Evolutionary conservation across 2,888 invertebrate genomes (phyloP), one percentile per base, ranked within the genome.

Genomic region (Opisthograptis luteolata): DNA sequence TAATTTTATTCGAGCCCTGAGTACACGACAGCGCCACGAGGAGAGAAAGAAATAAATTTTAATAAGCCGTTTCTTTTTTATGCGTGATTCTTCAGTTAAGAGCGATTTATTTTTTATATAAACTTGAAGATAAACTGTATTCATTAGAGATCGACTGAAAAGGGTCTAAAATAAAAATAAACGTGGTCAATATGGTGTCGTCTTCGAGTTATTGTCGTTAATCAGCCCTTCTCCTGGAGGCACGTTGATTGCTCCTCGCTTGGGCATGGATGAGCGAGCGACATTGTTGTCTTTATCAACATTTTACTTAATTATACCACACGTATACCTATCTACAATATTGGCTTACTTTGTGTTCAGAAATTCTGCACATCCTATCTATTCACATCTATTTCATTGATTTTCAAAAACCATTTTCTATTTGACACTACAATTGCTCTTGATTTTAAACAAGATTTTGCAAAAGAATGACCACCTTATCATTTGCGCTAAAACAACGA

Each of bases 51-150:
- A 89, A 90, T 90, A 90, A 90, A 90, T 90, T 89, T 89, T 90
- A 89, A 89, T 90, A 89, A 90, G 87, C 87, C 86, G 87, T 89
- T 85, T 83, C 88, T 90, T 90, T 89, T 89, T 85, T 88, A 89
- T 87, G 90, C 89, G 90, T 90, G 90, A 90, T 89, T 89, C 90
- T 87, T 89, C 87, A 89, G 90, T 87, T 87, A 86, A 88, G 83
- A 87, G 86, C 88, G 87, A 88, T 88, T 89, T 89, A 88, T 89
- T 89, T 90, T 88, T 87, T 89, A 87, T 89, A 87, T 87, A 83
- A 87, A 82, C 84, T 85, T 80, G 79, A 85, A 89, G 88, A 89
- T 89, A 89, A 89, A 84, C 88, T 76, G 89, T 87, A 89, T 90
- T 90, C 89, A 89, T 90, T 90, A 89, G 88, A 89, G 87, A 87